phyloP scores from a whole-genome alignment of 2,888 invertebrate genomes.

The Archips crataeganus region DNA sequence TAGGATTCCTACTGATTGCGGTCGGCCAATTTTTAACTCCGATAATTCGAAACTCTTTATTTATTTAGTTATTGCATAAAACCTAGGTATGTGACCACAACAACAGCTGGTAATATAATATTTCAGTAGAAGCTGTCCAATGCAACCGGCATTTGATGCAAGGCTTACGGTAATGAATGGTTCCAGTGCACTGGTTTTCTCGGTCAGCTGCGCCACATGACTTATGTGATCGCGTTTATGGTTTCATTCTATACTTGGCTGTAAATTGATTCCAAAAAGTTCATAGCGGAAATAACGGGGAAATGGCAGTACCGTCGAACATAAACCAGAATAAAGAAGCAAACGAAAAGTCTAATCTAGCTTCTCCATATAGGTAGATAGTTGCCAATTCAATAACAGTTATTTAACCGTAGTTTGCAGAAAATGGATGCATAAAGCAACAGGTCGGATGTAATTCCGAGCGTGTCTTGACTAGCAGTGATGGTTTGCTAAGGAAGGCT shows the following conservation, averaged over 20 bases:
- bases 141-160: slow-evolving; percentile 16
- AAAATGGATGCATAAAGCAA: too few species aligned
- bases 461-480: too few species aligned
- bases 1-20: too few species aligned
- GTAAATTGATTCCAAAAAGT: neutral
- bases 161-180: slow-evolving; percentile 37
- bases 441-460: too few species aligned
- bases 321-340: neutral
- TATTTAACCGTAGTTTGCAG: too few species aligned
- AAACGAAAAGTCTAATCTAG: neutral
- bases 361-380: too few species aligned
- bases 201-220: slow-evolving; percentile 37
- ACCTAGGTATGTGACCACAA: neutral
- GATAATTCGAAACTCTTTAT: neutral
- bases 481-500: too few species aligned
- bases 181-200: slow-evolving; percentile 39
- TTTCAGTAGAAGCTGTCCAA: slow-evolving; percentile 6
- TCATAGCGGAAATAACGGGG: neutral
- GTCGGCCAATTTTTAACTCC: too few species aligned
- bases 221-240: slow-evolving; percentile 32
- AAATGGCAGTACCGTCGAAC: neutral
- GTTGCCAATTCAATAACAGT: too few species aligned
- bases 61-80: neutral
- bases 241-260: slow-evolving; percentile 1
- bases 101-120: slow-evolving; percentile 8